A percentile compares a stretch with the other conserved stretches of the same genome.
Evolutionary conservation across 2,113 vertebrate genomes (phyloP).

Genomic region (Litocranius walleri): DNA sequence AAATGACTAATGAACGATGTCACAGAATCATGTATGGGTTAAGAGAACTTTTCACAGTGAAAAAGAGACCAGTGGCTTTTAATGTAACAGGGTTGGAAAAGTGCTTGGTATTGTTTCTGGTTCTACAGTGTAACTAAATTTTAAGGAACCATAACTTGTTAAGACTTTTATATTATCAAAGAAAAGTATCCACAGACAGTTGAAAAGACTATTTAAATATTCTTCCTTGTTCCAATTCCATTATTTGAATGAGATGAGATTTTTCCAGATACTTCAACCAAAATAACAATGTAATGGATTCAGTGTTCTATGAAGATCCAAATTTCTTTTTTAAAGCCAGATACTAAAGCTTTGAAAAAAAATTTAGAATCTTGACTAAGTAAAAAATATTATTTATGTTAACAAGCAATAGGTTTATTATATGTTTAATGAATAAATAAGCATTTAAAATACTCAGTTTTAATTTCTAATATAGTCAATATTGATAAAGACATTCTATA

Average conservation of each 20-base stretch:
- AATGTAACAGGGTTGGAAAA: background rate
- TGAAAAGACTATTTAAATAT: background rate
- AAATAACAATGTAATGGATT: background rate
- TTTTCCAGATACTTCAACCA: background rate
- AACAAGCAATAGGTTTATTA: background rate
- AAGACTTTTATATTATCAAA: background rate
- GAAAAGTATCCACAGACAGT: background rate
- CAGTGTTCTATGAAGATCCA: background rate
- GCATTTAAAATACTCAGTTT: background rate
- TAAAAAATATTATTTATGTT: background rate
- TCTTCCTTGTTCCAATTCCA: background rate
- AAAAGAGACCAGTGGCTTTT: background rate
- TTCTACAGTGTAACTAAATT: background rate
- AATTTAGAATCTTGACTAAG: background rate
- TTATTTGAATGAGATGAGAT: background rate
- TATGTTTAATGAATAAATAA: slow-evolving; percentile 4
- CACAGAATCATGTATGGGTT: background rate
- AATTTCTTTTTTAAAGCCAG: background rate
- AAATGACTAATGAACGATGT: background rate
- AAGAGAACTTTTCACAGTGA: background rate
- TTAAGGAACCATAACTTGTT: background rate
- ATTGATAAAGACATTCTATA: background rate
- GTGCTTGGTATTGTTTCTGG: background rate
- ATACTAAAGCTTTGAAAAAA: background rate
- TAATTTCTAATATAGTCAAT: background rate